Evolutionary conservation across 1,140 invertebrate species (phyloP), one percentile per base, ranked within the genome.

Genomic region (Hyposmocoma kahamanoa): DNA sequence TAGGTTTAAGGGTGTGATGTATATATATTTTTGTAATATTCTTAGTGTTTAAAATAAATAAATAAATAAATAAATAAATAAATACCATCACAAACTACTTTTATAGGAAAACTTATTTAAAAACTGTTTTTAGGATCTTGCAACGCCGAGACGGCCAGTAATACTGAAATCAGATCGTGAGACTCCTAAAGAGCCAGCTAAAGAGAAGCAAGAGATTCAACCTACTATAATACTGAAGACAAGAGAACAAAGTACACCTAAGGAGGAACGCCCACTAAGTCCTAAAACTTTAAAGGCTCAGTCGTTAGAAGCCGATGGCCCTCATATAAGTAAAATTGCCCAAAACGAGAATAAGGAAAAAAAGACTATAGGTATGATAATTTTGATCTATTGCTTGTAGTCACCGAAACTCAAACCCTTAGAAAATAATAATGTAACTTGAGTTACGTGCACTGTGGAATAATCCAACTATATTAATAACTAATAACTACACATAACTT

Each of bases 311-410:
- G 28, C 38, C 22, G 76, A 78, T 47, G 61, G 65, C 10, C 67
- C 67, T 13, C 70, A 83, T 44, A 71, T 78, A 11, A 66, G 57
- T 45, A 87, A 86, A 59, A 87, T 87, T 53, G 82, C 74, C 36
- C 84, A 87, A 49, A 86, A 87, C 74, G 86, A 86, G 64, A 66
- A 72, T 48, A 86, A 86, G 55, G 86, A 86, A 36, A 86, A 82
- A 61, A 86, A 80, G 70, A 61, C 46, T 57, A 44, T 42, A 51
- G 61, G 69, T 69, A 51, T 50, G n/a, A n/a, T n/a, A n/a, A n/a
- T n/a, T n/a, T n/a, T n/a, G n/a, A n/a, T n/a, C n/a, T n/a, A n/a
- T n/a, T n/a, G n/a, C n/a, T n/a, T n/a, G n/a, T n/a, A n/a, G n/a
- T n/a, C n/a, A n/a, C n/a, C n/a, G n/a, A n/a, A n/a, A n/a, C n/a